These are phyloP conservation scores for Pogonophryne albipinna DNA, from an alignment of 2,797 vertebrate genomes.

Conservation along the genomic window DNA sequence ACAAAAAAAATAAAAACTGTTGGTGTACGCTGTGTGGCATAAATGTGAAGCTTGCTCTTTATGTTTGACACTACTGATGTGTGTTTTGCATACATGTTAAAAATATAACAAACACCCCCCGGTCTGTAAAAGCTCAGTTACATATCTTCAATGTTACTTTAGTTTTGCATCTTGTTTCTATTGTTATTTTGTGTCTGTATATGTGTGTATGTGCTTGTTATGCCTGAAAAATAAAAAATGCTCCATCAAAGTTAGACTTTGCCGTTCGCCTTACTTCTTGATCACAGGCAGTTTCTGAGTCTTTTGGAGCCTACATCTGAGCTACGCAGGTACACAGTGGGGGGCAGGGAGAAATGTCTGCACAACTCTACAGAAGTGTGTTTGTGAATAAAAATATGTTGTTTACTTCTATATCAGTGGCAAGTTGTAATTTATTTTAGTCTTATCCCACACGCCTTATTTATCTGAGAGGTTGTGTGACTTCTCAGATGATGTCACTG, in stretches of 20 bases:
- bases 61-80: not conserved
- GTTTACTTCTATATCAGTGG: slow-evolving; percentile 65
- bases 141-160: slow-evolving; percentile 49
- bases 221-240: slow-evolving; percentile 36
- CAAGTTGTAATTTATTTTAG: slow-evolving; percentile 6
- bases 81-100: slow-evolving; percentile 5
- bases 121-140: slow-evolving; percentile 29
- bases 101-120: not conserved
- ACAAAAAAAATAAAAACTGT: not conserved
- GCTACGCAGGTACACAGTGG: slow-evolving; percentile 63
- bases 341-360: slow-evolving; percentile 56
- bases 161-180: slow-evolving; percentile 39
- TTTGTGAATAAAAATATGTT: slow-evolving; percentile 73
- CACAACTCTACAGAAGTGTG: slow-evolving; percentile 47
- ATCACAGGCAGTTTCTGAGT: slow-evolving; percentile 72
- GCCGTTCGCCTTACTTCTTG: slow-evolving; percentile 65
- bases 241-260: slow-evolving; percentile 70
- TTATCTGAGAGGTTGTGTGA: too few relatives aligned
- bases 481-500: too few relatives aligned
- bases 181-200: slow-evolving; percentile 18
- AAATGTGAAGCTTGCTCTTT: not conserved
- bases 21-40: not conserved
- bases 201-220: slow-evolving; percentile 26
- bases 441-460: too few relatives aligned
- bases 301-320: slow-evolving; percentile 70